These are phyloP conservation scores for Ennomos fuscantarius DNA, from an alignment of 2,888 invertebrate species.

Conservation along the genomic window DNA sequence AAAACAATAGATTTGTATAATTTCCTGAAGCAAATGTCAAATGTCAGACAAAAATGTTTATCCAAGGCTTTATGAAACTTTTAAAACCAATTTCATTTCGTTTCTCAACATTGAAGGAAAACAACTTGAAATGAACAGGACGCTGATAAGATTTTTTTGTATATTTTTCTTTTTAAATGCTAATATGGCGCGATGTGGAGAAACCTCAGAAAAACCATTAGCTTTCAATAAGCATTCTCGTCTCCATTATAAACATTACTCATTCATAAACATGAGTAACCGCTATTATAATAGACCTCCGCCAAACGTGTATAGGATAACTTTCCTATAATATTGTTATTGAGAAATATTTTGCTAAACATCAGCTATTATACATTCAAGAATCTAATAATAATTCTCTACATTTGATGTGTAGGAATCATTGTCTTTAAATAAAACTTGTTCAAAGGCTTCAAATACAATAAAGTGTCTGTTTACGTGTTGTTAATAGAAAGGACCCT, in stretches of 20 bases:
- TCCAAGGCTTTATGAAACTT: slow-evolving; percentile 48
- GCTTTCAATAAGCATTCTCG: slow-evolving; percentile 23
- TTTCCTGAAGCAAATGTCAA: slow-evolving; percentile 39
- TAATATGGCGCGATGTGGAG: slow-evolving; percentile 49
- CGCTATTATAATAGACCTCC: too few relatives aligned
- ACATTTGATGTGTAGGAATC: not conserved
- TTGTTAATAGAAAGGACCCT: slow-evolving; percentile 53
- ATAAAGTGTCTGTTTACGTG: slow-evolving; percentile 16
- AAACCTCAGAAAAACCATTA: slow-evolving; percentile 30
- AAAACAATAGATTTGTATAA: slow-evolving; percentile 21
- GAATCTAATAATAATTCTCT: too few relatives aligned
- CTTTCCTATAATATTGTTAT: too few relatives aligned
- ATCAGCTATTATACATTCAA: too few relatives aligned
- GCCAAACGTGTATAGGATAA: too few relatives aligned
- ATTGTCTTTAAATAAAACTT: slow-evolving; percentile 7
- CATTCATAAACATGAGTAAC: slow-evolving; percentile 2
- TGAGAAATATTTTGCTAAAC: too few relatives aligned
- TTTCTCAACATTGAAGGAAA: slow-evolving; percentile 52
- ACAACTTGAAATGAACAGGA: slow-evolving; percentile 54
- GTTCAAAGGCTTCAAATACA: slow-evolving; percentile 1
- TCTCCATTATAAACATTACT: slow-evolving; percentile 17
- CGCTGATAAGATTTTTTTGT: slow-evolving; percentile 56
- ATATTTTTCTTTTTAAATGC: slow-evolving; percentile 62
- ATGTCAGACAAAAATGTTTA: slow-evolving; percentile 48
- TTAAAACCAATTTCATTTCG: slow-evolving; percentile 56